These are phyloP conservation scores for Porites lobata DNA, from an alignment of 92 coral and sea anemone genomes.

Conservation along the genomic window DNA sequence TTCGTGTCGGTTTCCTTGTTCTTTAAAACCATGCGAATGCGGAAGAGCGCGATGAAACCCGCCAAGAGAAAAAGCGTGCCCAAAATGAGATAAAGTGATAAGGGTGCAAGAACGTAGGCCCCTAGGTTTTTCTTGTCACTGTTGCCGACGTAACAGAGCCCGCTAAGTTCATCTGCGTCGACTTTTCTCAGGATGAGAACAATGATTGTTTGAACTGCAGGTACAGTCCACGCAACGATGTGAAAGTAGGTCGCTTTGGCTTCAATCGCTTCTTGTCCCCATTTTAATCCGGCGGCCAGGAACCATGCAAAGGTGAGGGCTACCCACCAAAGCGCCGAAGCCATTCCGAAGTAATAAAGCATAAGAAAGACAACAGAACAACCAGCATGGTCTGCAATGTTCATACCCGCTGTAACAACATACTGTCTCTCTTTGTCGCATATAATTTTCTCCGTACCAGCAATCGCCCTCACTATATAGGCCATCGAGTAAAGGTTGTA, in stretches of 20 bases:
- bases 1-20: constrained; percentile 96
- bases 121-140: constrained; percentile 77
- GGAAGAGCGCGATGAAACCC: constrained; percentile 94
- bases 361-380: constrained; percentile 96
- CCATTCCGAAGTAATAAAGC: constrained; percentile 99
- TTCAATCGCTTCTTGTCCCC: constrained; percentile 99
- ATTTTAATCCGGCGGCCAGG: constrained; percentile 94
- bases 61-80: constrained; percentile 95
- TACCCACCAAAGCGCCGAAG: constrained; percentile 99
- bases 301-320: constrained; percentile 95
- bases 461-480: constrained; percentile 81
- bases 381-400: constrained; percentile 90
- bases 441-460: constrained; percentile 83
- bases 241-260: constrained; percentile 95
- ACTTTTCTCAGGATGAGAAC: constrained; percentile 91
- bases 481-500: constrained; percentile 95
- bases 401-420: constrained; percentile 89
- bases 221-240: constrained; percentile 94
- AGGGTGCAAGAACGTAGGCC: constrained; percentile 91
- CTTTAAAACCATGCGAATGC: constrained; percentile 94
- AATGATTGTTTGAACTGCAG: constrained; percentile 97
- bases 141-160: constrained; percentile 95
- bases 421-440: constrained; percentile 83
- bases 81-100: constrained; percentile 83
- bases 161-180: constrained; percentile 95